Percentiles rank a stretch among this genome's conserved stretches.
These are phyloP conservation scores for Corynorhinus townsendii DNA, from an alignment of 2,113 vertebrate genomes.

Conservation along the genomic window DNA sequence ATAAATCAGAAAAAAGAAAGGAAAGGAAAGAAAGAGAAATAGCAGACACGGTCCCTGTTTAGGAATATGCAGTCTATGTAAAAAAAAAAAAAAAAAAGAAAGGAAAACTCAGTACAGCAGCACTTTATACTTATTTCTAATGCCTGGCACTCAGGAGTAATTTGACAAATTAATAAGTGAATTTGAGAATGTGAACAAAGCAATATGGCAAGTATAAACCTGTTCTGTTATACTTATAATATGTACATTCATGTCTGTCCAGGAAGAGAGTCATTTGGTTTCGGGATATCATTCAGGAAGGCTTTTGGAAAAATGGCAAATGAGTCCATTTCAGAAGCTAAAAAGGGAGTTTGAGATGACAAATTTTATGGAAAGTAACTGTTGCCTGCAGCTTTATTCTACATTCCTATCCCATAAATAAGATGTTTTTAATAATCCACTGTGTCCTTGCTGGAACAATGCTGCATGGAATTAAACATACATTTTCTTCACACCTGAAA, in stretches of 20 bases:
- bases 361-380: not conserved
- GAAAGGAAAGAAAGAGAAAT: not conserved
- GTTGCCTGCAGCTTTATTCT: not conserved
- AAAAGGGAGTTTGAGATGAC: not conserved
- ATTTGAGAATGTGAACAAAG: slow-evolving; percentile 50
- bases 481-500: not conserved
- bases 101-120: not conserved
- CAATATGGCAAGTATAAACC: not conserved
- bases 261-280: not conserved
- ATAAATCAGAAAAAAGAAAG: not conserved
- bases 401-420: not conserved
- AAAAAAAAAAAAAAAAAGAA: not conserved
- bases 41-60: not conserved
- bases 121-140: not conserved
- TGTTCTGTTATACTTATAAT: not conserved
- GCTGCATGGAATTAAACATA: slow-evolving; percentile 37
- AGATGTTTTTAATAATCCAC: not conserved
- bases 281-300: not conserved
- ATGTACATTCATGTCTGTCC: not conserved
- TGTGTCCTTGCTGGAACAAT: not conserved
- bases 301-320: not conserved
- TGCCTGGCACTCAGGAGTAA: not conserved
- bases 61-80: not conserved
- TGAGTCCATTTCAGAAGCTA: not conserved
- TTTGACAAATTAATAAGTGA: not conserved